Base-by-base conservation (phyloP, 2,888 invertebrate species). In the Rotaria sp. region DNA sequence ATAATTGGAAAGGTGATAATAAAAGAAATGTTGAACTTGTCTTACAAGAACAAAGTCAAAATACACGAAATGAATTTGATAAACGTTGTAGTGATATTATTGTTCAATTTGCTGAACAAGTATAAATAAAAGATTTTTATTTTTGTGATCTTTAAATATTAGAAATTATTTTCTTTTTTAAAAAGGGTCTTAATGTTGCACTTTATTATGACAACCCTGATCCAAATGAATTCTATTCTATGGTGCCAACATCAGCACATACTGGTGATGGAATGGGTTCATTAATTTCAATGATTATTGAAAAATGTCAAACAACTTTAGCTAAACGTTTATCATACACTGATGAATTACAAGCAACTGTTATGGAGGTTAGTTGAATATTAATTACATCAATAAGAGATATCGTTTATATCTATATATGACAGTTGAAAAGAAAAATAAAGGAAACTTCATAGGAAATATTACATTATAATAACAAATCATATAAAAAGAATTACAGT, bases 251-350 rank as follows among this genome's bases (percentile, higher is more conserved):
- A 0, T 97, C 97, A 87, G 99, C 99, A 0, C 95, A 96, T 88
- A 95, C 96, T 0, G 99, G 99, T 38, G 99, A 99, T 91, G 97
- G 97, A 75, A 96, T 99, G 96, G 98, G 98, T 85, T 99, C 99
- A 92, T 92, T 99, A 85, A 93, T 99, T 88, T 95, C 96, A 38
- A 93, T 97, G 89, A 95, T 99, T 88, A 95, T 97, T 85, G 95
- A 96, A 88, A 94, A 95, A 85, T 96, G 96, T 88, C 98, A 99
- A 91, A 95, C 94, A 38, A 94, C 95, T 90, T 92, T 97, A 89
- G 94, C 96, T 87, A 95, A 96, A 91, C 93, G 96, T 87, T 93
- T 99, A 11, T 94, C 96, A 92, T 97, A 90, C 92, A 95, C 95
- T 3, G 95, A 97, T 87, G 96, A 97, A 90, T 92, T 99, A 88